phyloP scores from a whole-genome alignment of 2,888 invertebrate species.

The Augiades crinisus region DNA sequence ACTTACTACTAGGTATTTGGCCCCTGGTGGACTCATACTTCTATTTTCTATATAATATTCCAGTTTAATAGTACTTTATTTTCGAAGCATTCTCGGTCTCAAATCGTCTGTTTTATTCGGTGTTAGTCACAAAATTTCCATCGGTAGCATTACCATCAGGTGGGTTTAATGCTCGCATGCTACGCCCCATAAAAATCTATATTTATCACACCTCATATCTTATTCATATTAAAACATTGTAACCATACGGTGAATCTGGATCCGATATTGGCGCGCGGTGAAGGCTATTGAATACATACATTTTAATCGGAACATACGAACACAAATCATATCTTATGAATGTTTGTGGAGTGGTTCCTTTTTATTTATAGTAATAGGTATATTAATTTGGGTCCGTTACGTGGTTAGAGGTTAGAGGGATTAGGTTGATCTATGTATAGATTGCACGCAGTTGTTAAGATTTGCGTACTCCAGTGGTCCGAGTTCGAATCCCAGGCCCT shows the following conservation, averaged over 20 bases:
- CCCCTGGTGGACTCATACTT: too few species aligned
- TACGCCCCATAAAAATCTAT: not conserved
- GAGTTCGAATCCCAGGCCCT: too few species aligned
- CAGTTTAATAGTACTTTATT: too few species aligned
- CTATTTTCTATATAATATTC: too few species aligned
- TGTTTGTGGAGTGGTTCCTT: constrained; percentile 1
- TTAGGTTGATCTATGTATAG: not conserved
- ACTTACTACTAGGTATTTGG: too few species aligned
- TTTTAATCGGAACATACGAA: not conserved
- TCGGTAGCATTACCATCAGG: too few species aligned
- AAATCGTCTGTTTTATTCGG: too few species aligned
- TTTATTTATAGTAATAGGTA: constrained; percentile 20
- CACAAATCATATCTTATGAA: constrained; percentile 1
- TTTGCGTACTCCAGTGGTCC: too few species aligned
- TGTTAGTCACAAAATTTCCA: too few species aligned
- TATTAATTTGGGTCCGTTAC: constrained; percentile 9
- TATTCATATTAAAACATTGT: not conserved
- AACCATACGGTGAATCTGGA: constrained; percentile 5
- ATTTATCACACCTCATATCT: not conserved
- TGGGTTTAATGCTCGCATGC: too few species aligned
- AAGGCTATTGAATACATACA: not conserved
- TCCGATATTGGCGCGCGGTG: constrained; percentile 6
- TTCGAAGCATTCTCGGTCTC: too few species aligned
- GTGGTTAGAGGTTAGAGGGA: constrained; percentile 1
- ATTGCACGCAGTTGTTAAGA: too few species aligned